Evolutionary conservation across 1,140 invertebrate genomes (phyloP), one percentile per base, ranked within the genome.

Genomic region (Parasteatoda tepidariorum): DNA sequence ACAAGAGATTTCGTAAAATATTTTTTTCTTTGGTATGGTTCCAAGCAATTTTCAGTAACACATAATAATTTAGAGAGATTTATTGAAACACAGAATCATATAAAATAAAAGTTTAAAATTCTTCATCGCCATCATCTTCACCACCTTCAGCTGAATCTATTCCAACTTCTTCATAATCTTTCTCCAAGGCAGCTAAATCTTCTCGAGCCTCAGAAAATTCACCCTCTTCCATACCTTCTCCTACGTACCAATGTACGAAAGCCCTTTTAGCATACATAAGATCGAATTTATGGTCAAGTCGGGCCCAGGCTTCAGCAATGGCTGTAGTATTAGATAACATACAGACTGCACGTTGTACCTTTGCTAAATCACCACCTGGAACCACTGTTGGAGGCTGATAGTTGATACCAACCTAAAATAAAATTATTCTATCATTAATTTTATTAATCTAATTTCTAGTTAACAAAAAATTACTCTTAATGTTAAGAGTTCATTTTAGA

Each of bases 341-440:
- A 88, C 95, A 96, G 3, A 96, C 94, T 6, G 95, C 94, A 84
- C 94, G 91, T 88, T 94, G 93, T 7, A 95, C 94, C 89, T 95
- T 95, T 28, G 95, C 95, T 85, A 96, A 89, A 89, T 96, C 95
- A 68, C 94, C 94, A 28, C 94, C 94, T 55, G 94, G 94, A 71
- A 96, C 94, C 38, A 94, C 94, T 84, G 94, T 94, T 18, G 94
- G 94, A 59, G 94, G 94, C 88, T 96, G 94, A 89, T 96, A 94
- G 91, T 95, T 95, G 82, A 94, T 90, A 79, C 89, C 88, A 31
- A 90, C 89, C 87, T 88, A 64, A 54, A 83, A 64, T 3, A 2
- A 67, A 11, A 22, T 61, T 24, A 9, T 24, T 24, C 6, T 59
- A 9, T 22, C 18, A 59, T 9, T 95, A n/a, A n/a, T n/a, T n/a